Evolutionary conservation across 2,888 invertebrate genomes (phyloP), one percentile per base, ranked within the genome.

Genomic region (Leptopilina drosophilae): DNA sequence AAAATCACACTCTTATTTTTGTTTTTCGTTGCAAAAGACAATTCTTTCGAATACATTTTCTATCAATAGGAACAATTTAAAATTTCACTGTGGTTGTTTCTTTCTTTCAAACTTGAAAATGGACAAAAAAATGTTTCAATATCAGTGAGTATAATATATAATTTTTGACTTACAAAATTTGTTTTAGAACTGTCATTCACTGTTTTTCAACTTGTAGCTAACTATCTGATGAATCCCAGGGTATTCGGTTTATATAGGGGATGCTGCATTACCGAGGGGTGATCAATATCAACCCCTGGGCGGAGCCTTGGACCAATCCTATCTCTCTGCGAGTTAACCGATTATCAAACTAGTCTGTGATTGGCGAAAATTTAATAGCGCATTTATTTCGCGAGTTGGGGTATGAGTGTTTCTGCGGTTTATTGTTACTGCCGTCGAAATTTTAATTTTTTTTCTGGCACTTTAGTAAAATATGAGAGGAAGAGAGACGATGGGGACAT

Each of bases 271-370:
- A 73, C 64, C 82, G 81, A 81, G 86, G 84, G 87, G 83, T 88
- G 88, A 90, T 90, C 91, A 88, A 91, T 90, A 88, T 88, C 88
- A 88, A 85, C 87, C 87, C 88, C 88, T 87, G 89, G 91, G 90
- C 88, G 91, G 88, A 86, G 88, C 85, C 80, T 78, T 26, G 77
- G 79, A 66, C 89, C 88, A 89, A 91, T 90, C 84, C 81, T 64
- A 49, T 56, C 26, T 8, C 76, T 15, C 53, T 77, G 75, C 78
- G 77, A 82, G 82, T 81, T 84, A 85, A 20, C 82, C 84, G 84
- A 84, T 84, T 86, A 85, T 85, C 87, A 84, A 73, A 56, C 65
- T 12, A 49, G 9, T 40, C 53, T 77, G 15, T 49, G 67, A 86
- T 87, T 82, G 85, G 85, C 53, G 40, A 75, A 83, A 83, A 84